A percentile compares a stretch with the other conserved stretches of the same genome.
These are phyloP conservation scores for Luehdorfia chinensis DNA, from an alignment of 1,140 invertebrate genomes.

Conservation along the genomic window DNA sequence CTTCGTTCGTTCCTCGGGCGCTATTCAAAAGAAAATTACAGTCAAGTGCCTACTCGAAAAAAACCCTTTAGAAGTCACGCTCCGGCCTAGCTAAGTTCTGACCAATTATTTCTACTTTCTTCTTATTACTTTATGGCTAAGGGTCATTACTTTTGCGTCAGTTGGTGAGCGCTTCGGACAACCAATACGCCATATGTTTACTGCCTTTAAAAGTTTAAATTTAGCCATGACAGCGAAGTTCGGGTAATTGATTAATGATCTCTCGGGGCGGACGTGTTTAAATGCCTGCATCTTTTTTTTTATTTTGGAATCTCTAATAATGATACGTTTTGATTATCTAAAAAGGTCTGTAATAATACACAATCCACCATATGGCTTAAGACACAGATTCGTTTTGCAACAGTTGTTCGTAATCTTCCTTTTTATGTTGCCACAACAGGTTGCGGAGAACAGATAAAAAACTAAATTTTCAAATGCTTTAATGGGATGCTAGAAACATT, in stretches of 20 bases:
- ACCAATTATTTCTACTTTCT: constrained; percentile 64
- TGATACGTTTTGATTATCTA: constrained; percentile 69
- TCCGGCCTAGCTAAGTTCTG: constrained; percentile 56
- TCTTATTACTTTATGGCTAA: constrained; percentile 40
- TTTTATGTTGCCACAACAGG: constrained; percentile 5
- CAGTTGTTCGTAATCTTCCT: constrained; percentile 43
- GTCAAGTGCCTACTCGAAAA: constrained; percentile 52
- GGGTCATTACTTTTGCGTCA: constrained; percentile 62
- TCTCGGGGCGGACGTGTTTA: constrained; percentile 62
- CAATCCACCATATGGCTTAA: constrained; percentile 54
- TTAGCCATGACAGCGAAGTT: constrained; percentile 57
- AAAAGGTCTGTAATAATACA: constrained; percentile 32
- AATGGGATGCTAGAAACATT: background rate
- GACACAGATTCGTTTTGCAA: constrained; percentile 48
- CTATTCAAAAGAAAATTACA: constrained; percentile 67
- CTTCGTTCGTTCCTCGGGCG: too few relatives aligned
- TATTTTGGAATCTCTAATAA: constrained; percentile 60
- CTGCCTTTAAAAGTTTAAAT: constrained; percentile 45
- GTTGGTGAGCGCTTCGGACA: constrained; percentile 53
- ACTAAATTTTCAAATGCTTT: constrained; percentile 2
- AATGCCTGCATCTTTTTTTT: constrained; percentile 58
- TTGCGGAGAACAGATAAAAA: constrained; percentile 5
- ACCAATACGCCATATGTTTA: constrained; percentile 55
- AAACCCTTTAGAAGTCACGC: constrained; percentile 66
- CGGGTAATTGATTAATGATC: constrained; percentile 70